Evolutionary conservation across 2,113 vertebrate species (phyloP).

Genomic region (Phaethon lepturus): DNA sequence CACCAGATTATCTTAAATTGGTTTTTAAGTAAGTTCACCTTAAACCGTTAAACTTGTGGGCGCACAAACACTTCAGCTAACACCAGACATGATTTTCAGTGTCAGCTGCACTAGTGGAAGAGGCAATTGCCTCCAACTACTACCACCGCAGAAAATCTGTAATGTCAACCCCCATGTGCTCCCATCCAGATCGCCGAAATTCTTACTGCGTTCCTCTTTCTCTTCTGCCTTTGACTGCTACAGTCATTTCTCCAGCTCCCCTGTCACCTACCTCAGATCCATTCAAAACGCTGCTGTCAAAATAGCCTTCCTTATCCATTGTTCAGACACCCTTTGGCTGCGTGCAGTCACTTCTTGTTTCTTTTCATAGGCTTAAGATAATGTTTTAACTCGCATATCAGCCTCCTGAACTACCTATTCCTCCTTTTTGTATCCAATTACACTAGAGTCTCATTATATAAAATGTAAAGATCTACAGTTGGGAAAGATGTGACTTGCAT

Average conservation of each 20-base stretch:
- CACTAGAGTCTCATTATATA: background rate
- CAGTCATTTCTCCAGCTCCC: background rate
- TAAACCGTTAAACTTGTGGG: background rate
- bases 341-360: background rate
- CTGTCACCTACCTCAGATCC: conserved; percentile 4
- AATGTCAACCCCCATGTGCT: background rate
- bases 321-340: conserved; percentile 32
- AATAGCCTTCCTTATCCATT: conserved; percentile 60
- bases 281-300: conserved; percentile 60
- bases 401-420: background rate
- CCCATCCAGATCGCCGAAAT: background rate
- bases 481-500: conserved; percentile 40
- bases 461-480: conserved; percentile 25
- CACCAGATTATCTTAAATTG: background rate
- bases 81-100: background rate
- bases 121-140: background rate
- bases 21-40: conserved; percentile 3
- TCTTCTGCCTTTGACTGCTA: background rate
- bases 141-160: background rate
- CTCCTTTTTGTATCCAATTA: background rate
- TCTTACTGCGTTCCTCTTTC: background rate
- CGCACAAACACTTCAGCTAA: background rate
- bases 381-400: conserved; percentile 42
- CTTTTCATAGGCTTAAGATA: conserved; percentile 50
- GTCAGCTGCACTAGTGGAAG: background rate